phyloP scores from a whole-genome alignment of 2,113 vertebrate genomes.

The Vulpes vulpes region DNA sequence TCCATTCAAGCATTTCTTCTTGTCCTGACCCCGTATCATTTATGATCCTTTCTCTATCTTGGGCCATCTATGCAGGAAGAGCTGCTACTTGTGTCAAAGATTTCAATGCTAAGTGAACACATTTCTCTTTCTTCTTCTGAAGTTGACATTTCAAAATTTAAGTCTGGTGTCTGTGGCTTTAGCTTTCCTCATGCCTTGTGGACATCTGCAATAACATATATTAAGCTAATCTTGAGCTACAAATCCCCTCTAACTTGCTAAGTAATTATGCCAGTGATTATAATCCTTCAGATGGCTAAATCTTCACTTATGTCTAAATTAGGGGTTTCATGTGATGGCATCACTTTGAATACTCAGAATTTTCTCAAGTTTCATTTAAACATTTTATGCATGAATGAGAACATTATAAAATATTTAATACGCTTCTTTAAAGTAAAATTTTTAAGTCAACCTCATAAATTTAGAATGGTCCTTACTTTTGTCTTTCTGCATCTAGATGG shows the following conservation, averaged over 20 bases:
- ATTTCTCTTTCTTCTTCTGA: neutral
- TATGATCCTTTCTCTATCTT: neutral
- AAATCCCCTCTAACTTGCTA: neutral
- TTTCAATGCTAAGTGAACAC: neutral
- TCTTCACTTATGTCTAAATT: conserved; percentile 26
- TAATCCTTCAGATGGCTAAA: neutral
- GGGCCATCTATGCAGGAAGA: neutral
- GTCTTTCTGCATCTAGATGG: conserved; percentile 7
- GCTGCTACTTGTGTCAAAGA: neutral
- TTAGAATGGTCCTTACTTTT: conserved; percentile 46
- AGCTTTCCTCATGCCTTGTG: neutral
- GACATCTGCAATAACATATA: neutral
- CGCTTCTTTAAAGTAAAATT: conserved; percentile 69
- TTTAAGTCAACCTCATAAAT: conserved; percentile 72
- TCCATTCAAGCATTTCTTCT: neutral
- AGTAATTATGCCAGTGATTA: neutral
- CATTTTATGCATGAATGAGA: conserved; percentile 50
- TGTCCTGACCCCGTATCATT: neutral
- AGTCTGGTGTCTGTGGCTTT: neutral
- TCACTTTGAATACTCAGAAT: conserved; percentile 18
- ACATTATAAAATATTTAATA: conserved; percentile 74
- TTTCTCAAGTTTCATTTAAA: conserved; percentile 57
- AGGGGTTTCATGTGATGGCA: conserved; percentile 1
- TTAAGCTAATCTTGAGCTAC: conserved; percentile 14
- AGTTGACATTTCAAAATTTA: conserved; percentile 36